Evolutionary conservation across 2,888 invertebrate genomes (phyloP), one percentile per base, ranked within the genome.

Genomic region (Fragum fragum): DNA sequence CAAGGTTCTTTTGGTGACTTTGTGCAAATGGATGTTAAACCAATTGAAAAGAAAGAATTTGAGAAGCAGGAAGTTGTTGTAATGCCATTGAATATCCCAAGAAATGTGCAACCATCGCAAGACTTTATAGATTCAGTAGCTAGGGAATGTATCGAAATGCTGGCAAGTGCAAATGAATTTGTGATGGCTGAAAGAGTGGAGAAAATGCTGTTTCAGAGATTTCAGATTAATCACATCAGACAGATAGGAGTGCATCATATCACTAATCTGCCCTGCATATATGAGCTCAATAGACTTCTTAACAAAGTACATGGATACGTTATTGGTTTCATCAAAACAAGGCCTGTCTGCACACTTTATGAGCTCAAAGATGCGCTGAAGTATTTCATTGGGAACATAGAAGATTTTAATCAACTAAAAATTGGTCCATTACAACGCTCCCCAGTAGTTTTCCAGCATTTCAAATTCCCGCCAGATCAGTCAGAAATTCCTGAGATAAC

Each of bases 371-470:
- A 91, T 69, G 85, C 88, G 36, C 73, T 93, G 57, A 61, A 81
- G 16, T 91, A 92, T 18, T 93, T 88, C 74, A 87, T 85, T 14
- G 78, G 86, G 23, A 85, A 85, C 28, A 83, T 82, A 11, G 84
- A 84, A 11, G 88, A 87, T 14, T 94, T 93, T 84, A 88, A 87
- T 7, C 66, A 81, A 1, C 73, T 93, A 61, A 90, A 90, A 36
- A 75, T 93, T 5, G 94, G 94, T 2, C 94, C 94, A 0, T 73
- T 94, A 18, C 90, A 91, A 55, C 84, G 91, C 36, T 88, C 92
- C 73, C 93, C 93, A 0, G 69, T 91, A 6, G 88, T 93, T 18
- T 92, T 88, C 59, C 88, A 91, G 42, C 80, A 88, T 82, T 94
- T 94, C 86, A 91, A 91, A 68, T 91, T 93, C 75, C 93, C 93